Evolutionary conservation across 2,888 invertebrate species (phyloP).

Genomic region (Caenorhabditis drosophilae): DNA sequence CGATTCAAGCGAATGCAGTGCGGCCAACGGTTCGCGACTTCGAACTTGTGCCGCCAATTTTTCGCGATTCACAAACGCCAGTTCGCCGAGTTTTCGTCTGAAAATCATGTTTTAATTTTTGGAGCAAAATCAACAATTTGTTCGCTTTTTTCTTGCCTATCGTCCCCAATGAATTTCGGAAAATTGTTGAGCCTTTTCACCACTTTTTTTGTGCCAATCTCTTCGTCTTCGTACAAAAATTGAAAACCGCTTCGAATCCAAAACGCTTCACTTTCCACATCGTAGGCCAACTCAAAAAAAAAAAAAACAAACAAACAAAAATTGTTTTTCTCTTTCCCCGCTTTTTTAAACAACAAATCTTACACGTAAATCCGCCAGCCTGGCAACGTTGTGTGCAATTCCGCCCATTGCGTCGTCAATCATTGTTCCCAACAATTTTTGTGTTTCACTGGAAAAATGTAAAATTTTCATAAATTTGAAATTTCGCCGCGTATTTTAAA

Average conservation of each 20-base stretch:
- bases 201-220: conserved; percentile 37
- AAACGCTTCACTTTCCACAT: conserved; percentile 61
- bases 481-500: no score
- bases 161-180: conserved; percentile 62
- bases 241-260: conserved; percentile 66
- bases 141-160: no score
- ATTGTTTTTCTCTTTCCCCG: no score
- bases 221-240: conserved; percentile 57
- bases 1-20: conserved; percentile 33
- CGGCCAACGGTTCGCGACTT: conserved; percentile 34
- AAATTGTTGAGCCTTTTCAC: conserved; percentile 32
- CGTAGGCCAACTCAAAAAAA: conserved; percentile 39
- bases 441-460: conserved; percentile 10
- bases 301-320: background rate
- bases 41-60: conserved; percentile 56
- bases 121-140: no score
- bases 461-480: background rate
- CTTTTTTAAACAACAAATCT: no score
- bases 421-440: conserved; percentile 32
- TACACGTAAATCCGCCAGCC: conserved; percentile 43
- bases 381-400: conserved; percentile 43
- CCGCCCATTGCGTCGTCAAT: conserved; percentile 48
- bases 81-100: conserved; percentile 64
- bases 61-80: conserved; percentile 65
- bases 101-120: conserved; percentile 11